A percentile compares a stretch with the other conserved stretches of the same genome.
phyloP scores from a whole-genome alignment of 2,888 invertebrate species.

The Megalurothrips usitatus region DNA sequence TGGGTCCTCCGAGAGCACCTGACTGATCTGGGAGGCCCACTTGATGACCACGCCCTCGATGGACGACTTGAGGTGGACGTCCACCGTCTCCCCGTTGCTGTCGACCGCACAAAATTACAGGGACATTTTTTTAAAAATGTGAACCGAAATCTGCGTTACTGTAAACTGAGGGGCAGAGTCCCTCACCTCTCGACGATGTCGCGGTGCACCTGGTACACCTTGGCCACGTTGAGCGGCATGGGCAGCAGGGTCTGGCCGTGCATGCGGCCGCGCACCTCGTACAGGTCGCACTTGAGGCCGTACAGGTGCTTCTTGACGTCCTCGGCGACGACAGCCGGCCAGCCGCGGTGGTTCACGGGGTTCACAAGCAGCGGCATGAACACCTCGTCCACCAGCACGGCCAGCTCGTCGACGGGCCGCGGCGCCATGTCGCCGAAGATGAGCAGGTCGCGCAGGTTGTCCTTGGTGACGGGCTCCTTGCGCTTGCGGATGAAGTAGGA shows the following conservation, averaged over 20 bases:
- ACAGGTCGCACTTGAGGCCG: conserved; percentile 63
- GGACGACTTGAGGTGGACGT: conserved; percentile 69
- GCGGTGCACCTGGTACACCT: conserved; percentile 59
- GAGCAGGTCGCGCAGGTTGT: conserved; percentile 54
- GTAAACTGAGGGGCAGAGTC: conserved; percentile 28
- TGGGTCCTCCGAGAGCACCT: conserved; percentile 71
- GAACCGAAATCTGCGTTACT: not conserved
- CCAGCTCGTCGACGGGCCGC: conserved; percentile 65
- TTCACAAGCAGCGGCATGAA: conserved; percentile 69
- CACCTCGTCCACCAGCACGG: conserved; percentile 65
- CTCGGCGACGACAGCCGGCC: conserved; percentile 67
- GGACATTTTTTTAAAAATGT: not conserved
- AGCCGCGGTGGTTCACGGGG: conserved; percentile 62
- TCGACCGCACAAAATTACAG: not conserved
- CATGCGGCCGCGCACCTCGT: conserved; percentile 76
- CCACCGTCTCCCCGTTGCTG: conserved; percentile 56
- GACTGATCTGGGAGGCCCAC: conserved; percentile 76
- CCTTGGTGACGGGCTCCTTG: conserved; percentile 57
- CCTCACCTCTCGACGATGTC: conserved; percentile 47
- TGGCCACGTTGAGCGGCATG: conserved; percentile 72
- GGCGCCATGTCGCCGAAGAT: conserved; percentile 68
- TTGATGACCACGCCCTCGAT: conserved; percentile 82
- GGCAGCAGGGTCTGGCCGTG: conserved; percentile 81
- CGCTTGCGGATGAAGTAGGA: conserved; percentile 71
- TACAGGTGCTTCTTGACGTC: conserved; percentile 68